These are phyloP conservation scores for Cariama cristata DNA, from an alignment of 2,113 vertebrate species.

Conservation along the genomic window DNA sequence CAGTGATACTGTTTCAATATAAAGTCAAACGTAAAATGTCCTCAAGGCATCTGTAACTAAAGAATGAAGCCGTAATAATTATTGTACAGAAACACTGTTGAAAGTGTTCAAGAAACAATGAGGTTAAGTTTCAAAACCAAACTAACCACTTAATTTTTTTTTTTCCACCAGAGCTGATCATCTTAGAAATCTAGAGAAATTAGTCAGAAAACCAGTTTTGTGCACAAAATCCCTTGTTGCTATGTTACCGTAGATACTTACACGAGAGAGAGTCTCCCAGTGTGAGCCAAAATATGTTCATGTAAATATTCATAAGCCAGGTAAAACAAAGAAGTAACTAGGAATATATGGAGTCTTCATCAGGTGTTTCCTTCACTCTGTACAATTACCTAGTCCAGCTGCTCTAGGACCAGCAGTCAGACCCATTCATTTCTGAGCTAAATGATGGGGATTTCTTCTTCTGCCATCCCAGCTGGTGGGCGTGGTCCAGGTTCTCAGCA, in stretches of 20 bases:
- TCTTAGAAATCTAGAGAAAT: neutral
- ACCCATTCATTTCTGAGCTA: neutral
- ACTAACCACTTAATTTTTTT: neutral
- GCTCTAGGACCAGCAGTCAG: neutral
- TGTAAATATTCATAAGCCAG: neutral
- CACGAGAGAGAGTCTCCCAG: neutral
- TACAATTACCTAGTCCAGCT: neutral
- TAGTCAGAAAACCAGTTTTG: neutral
- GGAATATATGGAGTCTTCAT: neutral
- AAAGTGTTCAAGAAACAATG: neutral
- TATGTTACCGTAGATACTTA: conserved; percentile 3
- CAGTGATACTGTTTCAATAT: neutral
- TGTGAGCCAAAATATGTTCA: neutral
- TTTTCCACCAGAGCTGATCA: neutral
- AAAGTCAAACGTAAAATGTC: neutral
- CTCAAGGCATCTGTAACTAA: neutral
- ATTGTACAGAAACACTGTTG: neutral
- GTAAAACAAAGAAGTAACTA: neutral
- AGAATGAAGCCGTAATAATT: neutral
- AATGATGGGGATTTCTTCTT: neutral
- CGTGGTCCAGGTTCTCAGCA: neutral
- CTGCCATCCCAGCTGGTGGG: neutral
- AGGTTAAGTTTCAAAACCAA: neutral
- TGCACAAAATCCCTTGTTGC: neutral
- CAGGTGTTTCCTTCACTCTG: neutral